These are phyloP conservation scores for Terebella lapidaria DNA, from an alignment of 2,888 invertebrate genomes.

Conservation along the genomic window DNA sequence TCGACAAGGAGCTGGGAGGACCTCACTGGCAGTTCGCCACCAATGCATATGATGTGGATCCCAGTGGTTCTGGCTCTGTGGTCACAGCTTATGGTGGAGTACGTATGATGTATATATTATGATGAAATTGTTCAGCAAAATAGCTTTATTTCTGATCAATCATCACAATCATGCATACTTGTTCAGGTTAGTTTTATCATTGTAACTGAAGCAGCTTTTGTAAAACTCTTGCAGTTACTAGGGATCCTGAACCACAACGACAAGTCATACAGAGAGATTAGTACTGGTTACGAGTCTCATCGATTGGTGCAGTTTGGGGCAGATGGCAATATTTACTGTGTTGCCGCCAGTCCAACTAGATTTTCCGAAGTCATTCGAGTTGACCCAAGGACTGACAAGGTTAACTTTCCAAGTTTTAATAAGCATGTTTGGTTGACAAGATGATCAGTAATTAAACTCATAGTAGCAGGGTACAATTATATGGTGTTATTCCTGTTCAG, in stretches of 20 bases:
- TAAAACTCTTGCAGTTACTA: no score
- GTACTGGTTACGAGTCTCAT: constrained; percentile 34
- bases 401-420: no score
- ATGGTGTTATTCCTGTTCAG: no score
- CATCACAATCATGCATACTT: not conserved
- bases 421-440: no score
- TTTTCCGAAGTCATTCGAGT: constrained; percentile 40
- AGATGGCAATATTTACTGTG: constrained; percentile 37
- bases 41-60: constrained; percentile 37
- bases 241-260: no score
- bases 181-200: no score
- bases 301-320: constrained; percentile 26
- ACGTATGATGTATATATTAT: no score
- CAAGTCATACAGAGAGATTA: constrained; percentile 27
- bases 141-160: no score
- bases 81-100: constrained; percentile 26
- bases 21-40: constrained; percentile 48
- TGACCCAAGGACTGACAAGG: constrained; percentile 31
- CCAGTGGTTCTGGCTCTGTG: constrained; percentile 30
- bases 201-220: no score
- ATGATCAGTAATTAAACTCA: no score
- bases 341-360: constrained; percentile 42
- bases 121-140: no score
- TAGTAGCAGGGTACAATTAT: no score
- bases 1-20: constrained; percentile 36